Conservation (phyloP, 2,888 invertebrate genomes). For the Dasypolia templi region DNA sequence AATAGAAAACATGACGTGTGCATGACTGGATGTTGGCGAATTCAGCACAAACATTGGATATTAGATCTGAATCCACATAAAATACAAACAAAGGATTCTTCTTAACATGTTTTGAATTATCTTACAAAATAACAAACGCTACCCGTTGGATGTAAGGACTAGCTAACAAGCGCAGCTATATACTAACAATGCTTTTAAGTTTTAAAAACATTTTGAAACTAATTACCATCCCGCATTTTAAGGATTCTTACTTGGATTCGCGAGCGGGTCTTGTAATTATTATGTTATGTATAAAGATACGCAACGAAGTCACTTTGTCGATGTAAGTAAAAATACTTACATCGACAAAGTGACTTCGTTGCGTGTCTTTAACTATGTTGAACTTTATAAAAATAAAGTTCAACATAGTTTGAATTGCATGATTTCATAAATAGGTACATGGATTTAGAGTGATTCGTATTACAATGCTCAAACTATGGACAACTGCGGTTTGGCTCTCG, state of each 20-base stretch:
- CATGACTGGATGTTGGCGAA: background rate
- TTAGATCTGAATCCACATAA: background rate
- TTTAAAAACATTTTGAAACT: background rate
- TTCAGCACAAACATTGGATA: background rate
- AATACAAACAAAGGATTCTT: background rate
- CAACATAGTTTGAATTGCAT: constrained; percentile 14
- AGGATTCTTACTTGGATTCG: background rate
- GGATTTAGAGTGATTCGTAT: constrained; percentile 14
- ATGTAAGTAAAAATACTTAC: too few species aligned
- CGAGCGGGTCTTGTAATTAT: background rate
- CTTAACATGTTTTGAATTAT: background rate
- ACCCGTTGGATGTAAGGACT: too few species aligned
- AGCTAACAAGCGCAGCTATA: too few species aligned
- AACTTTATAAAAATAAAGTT: background rate
- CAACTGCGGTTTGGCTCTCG: constrained; percentile 39
- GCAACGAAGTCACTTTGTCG: background rate
- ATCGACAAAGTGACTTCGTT: too few species aligned
- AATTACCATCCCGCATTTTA: background rate
- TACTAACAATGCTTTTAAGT: background rate
- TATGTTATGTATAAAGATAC: background rate
- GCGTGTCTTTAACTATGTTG: too few species aligned
- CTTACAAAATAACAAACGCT: background rate
- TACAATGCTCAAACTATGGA: constrained; percentile 38
- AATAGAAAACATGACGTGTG: background rate
- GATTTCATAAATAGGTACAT: constrained; percentile 10